Evolutionary conservation across 1,140 invertebrate genomes (phyloP), one percentile per base, ranked within the genome.

Genomic region (Panagrolaimus sp.): DNA sequence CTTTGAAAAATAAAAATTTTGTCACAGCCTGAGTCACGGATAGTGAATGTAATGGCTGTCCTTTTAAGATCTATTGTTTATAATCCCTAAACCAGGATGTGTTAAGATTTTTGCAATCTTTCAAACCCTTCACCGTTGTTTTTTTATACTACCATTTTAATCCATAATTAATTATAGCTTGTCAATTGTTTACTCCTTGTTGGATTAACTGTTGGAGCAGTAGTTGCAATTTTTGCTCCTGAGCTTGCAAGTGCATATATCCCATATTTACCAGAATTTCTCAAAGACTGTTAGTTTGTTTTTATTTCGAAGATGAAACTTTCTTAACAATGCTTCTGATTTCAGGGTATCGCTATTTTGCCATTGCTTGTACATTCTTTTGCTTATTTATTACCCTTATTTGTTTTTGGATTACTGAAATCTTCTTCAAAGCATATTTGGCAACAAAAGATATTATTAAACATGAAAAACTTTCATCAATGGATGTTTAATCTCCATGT

Each of bases 391-490:
- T 57, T 20, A 57, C 51, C 1, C 9, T 27, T 20, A 25, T 57
- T 27, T 57, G 51, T 57, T 23, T 57, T 1, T 57, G 51, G 51
- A 57, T 57, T 27, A 57, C 51, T 25, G 51, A 57, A 57, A 16
- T 57, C n/a, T 57, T 57, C n/a, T n/a, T 25, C n/a, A 57, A 57
- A 57, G 51, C 51, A 20, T 57, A 25, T 27, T 25, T 20, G 51
- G 51, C 51, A n/a, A 57, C 51, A 11, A n/a, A 27, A 57, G 51
- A 57, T 27, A 57, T 57, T 8, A 57, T 25, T 57, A 57, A 57
- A 27, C 51, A 16, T 8, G 51, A 20, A 57, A 57, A n/a, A 5
- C 31, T 38, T 38, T 38, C 31, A 38, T 4, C 31, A 4, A 4
- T 38, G 31, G 31, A 38, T 38, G 31, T 38, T 38, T 38, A 7